These are phyloP conservation scores for Seriola aureovittata DNA, from an alignment of 2,113 vertebrate genomes.

Conservation along the genomic window DNA sequence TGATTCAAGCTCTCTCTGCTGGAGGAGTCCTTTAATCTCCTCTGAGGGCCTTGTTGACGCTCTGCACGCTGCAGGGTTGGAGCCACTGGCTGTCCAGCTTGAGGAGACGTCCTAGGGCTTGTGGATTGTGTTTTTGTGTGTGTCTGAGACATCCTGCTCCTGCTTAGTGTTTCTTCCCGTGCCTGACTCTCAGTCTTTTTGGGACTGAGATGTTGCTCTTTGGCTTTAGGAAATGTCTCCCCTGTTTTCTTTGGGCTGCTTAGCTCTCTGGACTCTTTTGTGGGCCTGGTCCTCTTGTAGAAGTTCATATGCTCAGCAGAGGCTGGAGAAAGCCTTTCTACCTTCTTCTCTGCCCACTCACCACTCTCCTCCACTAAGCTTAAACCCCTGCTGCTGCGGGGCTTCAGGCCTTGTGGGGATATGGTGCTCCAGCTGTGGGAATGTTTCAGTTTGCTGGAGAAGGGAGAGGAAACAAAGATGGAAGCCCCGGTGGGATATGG, in stretches of 20 bases:
- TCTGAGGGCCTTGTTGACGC: constrained; percentile 46
- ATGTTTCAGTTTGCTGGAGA: constrained; percentile 79
- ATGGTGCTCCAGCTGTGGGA: constrained; percentile 70
- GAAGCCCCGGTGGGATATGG: constrained; percentile 78
- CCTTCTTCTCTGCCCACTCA: constrained; percentile 60
- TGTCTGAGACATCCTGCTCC: constrained; percentile 52
- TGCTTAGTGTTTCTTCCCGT: constrained; percentile 54
- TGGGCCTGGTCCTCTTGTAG: constrained; percentile 69
- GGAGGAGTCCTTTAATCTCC: constrained; percentile 52
- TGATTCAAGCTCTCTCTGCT: constrained; percentile 55
- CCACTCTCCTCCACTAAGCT: constrained; percentile 66
- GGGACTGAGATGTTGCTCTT: constrained; percentile 71
- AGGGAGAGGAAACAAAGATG: constrained; percentile 70
- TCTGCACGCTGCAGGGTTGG: constrained; percentile 19
- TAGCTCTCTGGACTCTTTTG: constrained; percentile 77
- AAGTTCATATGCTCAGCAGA: constrained; percentile 65
- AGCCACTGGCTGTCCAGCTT: constrained; percentile 46
- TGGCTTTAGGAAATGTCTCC: constrained; percentile 76
- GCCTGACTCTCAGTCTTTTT: constrained; percentile 64
- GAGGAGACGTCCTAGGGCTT: constrained; percentile 52
- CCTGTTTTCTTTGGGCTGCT: constrained; percentile 83
- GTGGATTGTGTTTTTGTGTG: constrained; percentile 43
- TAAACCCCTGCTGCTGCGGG: constrained; percentile 58
- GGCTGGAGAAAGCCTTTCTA: constrained; percentile 56
- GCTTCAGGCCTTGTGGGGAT: constrained; percentile 65